Evolutionary conservation across 2,797 vertebrate genomes (phyloP), one percentile per base, ranked within the genome.

Genomic region (Malacoctenus gilli): DNA sequence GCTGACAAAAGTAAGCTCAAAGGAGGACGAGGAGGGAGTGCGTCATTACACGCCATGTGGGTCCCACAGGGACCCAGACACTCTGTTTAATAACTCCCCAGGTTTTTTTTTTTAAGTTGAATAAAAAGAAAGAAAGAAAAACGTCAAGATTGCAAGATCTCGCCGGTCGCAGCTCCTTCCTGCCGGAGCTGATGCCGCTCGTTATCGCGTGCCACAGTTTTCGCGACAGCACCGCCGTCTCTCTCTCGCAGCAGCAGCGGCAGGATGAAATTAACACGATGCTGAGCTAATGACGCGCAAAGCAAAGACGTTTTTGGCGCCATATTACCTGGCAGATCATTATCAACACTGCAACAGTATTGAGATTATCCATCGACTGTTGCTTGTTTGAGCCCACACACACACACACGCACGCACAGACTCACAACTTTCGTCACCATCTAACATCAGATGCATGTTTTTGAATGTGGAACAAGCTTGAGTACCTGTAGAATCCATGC

Each of bases 1-100:
- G 86, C 85, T 90, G 86, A 90, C 85, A 83, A 88, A 77, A 77
- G 73, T 84, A 68, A 79, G 73, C 61, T 65, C 56, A 59, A 69
- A 76, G 65, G 72, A 65, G 68, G 63, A 77, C 3, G 34, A 52
- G 67, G 63, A 62, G 75, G 74, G 41, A 61, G 66, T 58, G 75
- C 41, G 5, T 81, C 76, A 78, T 87, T 68, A 77, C 51, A 61
- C 38, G 61, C 48, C 57, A 54, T 38, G 36, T 50, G 63, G 56
- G 76, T 71, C 77, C 68, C 58, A 15, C 42, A 37, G 77, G 65
- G 44, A 68, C 59, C 31, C 35, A 4, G 20, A 49, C 21, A 15
- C 39, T 67, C 39, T 67, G 28, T 81, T 84, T 70, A 72, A 86
- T 76, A 79, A n/a, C n/a, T n/a, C n/a, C n/a, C n/a, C n/a, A n/a